A percentile compares a stretch with the other conserved stretches of the same genome.
phyloP scores from a whole-genome alignment of 2,797 vertebrate species.

The Huso huso region DNA sequence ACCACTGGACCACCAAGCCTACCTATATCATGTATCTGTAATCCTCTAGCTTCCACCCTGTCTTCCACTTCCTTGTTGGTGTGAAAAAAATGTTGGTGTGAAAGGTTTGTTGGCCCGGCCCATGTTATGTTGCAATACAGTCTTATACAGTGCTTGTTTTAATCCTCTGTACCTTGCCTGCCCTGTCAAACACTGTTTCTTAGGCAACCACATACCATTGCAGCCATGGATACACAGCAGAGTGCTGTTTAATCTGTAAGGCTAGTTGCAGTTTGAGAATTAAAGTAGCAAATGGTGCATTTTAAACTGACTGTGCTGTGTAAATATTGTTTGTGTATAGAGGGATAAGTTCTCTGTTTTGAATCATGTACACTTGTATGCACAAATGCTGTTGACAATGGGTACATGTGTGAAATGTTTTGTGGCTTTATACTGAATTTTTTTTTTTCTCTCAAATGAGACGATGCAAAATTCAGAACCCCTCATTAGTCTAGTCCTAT shows the following conservation, averaged over 20 bases:
- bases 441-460: no score
- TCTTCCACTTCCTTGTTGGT: not conserved
- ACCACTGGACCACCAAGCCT: conserved; percentile 8
- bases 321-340: no score
- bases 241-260: conserved; percentile 13
- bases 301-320: no score
- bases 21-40: not conserved
- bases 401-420: no score
- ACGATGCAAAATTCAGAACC: no score
- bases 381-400: no score
- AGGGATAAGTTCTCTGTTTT: no score
- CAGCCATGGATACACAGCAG: conserved; percentile 19
- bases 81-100: not conserved
- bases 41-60: not conserved
- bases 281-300: no score
- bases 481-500: no score
- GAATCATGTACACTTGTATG: no score
- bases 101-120: conserved; percentile 5
- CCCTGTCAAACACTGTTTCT: conserved; percentile 23
- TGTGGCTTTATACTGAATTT: no score
- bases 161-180: conserved; percentile 7
- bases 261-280: no score
- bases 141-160: not conserved
- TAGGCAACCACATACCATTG: conserved; percentile 11
- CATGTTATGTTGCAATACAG: conserved; percentile 13